Base-by-base conservation (phyloP, 2,888 invertebrate genomes). In the Cataglyphis rosenhaueri region DNA sequence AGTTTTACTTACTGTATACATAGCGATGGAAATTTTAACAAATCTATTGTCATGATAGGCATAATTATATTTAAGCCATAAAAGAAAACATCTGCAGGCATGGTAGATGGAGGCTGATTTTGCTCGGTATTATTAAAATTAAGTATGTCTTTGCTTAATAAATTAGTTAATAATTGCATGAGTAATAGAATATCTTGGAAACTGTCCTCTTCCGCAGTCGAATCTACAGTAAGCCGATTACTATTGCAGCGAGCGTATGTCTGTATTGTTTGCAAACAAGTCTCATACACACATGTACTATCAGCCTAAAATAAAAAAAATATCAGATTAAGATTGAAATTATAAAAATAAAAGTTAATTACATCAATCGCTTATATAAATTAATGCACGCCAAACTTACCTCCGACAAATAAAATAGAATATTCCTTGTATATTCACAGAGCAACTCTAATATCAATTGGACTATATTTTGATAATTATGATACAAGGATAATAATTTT, bases 391-490 rank as follows among this genome's bases (percentile, higher is more conserved):
- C 32, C 1, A 35, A 35, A 65, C 85, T 89, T 88, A 95, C 95
- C 88, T 93, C 88, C 21, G 93, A 90, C 15, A 96, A 94, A 89
- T 96, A 97, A 89, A 96, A 96, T 78, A 97, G 94, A 95, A 97
- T 96, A 85, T 96, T 95, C 89, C 96, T 96, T 1, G 97, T 96
- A 90, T 96, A 96, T 92, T 97, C 97, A 57, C 96, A 96, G 85
- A 97, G 96, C 57, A 98, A 94, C 92, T 97, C 96, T 84, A 97
- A 94, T 62, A 97, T 96, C 18, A 97, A 95, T 91, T 97, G 96
- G 70, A 98, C 97, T 83, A 98, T 96, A 81, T 97, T 96, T 79
- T 97, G 97, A 94, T 97, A 97, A 94, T 97, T 97, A 94, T 97
- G 97, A 93, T 97, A 98, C 48, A 97, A 93, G 84, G 96, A 96